phyloP scores from a whole-genome alignment of 2,113 vertebrate genomes.

The Caretta caretta region DNA sequence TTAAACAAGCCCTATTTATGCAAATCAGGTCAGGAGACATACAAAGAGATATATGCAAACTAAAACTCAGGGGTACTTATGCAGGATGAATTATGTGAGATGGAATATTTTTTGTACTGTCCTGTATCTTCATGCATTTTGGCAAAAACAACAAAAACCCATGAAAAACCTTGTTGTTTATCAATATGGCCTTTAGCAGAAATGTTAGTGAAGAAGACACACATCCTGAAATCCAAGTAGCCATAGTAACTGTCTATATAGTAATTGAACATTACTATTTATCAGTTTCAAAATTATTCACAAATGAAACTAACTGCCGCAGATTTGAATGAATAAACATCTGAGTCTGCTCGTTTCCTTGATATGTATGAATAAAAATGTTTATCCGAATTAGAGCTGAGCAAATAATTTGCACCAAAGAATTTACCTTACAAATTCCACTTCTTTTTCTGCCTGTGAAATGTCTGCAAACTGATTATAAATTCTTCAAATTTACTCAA shows the following conservation, averaged over 20 bases:
- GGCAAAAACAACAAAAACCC: not conserved
- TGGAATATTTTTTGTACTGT: not conserved
- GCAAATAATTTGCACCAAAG: constrained; percentile 40
- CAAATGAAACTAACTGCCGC: constrained; percentile 7
- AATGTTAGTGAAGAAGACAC: constrained; percentile 14
- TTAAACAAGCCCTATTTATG: not conserved
- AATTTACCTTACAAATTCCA: not conserved
- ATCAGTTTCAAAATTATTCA: constrained; percentile 56
- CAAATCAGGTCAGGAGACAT: not conserved
- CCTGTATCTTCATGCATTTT: not conserved
- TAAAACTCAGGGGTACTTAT: not conserved
- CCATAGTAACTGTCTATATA: constrained; percentile 50
- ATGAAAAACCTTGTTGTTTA: constrained; percentile 16
- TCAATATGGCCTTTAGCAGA: not conserved
- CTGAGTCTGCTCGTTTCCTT: not conserved
- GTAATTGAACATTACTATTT: constrained; percentile 24
- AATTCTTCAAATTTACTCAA: not conserved
- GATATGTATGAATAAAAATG: constrained; percentile 34
- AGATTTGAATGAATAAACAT: constrained; percentile 18
- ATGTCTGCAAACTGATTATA: not conserved
- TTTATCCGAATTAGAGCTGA: constrained; percentile 11
- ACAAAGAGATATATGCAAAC: not conserved
- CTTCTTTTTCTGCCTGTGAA: constrained; percentile 21
- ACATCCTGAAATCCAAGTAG: constrained; percentile 32
- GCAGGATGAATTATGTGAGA: not conserved